Evolutionary conservation across 2,113 vertebrate genomes (phyloP).

Genomic region (Microtus pennsylvanicus): DNA sequence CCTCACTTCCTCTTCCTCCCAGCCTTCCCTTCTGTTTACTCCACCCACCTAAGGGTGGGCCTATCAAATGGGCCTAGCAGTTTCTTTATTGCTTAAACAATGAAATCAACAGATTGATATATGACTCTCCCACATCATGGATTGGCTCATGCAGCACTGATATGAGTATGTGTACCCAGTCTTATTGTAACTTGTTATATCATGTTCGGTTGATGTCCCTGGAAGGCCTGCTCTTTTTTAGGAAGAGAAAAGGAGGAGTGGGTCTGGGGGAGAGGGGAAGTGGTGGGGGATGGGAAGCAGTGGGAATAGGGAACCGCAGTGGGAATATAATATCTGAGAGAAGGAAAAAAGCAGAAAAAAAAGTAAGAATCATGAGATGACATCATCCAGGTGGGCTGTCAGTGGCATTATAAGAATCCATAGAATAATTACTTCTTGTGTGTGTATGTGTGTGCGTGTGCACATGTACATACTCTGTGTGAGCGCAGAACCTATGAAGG

Average conservation of each 20-base stretch:
- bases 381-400: neutral
- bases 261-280: neutral
- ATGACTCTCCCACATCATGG: too few relatives aligned
- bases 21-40: too few relatives aligned
- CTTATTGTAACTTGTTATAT: neutral
- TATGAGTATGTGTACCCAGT: neutral
- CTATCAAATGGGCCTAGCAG: too few relatives aligned
- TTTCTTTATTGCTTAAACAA: too few relatives aligned
- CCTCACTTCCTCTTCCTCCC: too few relatives aligned
- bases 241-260: neutral
- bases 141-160: neutral
- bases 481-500: too few relatives aligned
- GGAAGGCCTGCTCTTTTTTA: neutral
- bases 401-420: neutral
- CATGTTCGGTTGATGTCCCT: neutral
- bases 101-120: too few relatives aligned
- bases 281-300: too few relatives aligned
- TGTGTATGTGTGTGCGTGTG: too few relatives aligned
- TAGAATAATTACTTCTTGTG: neutral
- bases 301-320: neutral
- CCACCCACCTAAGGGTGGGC: too few relatives aligned
- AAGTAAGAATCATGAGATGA: neutral
- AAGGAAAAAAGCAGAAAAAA: neutral
- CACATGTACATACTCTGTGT: too few relatives aligned
- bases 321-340: neutral